Conservation (phyloP, 2,113 vertebrate genomes). For the Fregata magnificens region DNA sequence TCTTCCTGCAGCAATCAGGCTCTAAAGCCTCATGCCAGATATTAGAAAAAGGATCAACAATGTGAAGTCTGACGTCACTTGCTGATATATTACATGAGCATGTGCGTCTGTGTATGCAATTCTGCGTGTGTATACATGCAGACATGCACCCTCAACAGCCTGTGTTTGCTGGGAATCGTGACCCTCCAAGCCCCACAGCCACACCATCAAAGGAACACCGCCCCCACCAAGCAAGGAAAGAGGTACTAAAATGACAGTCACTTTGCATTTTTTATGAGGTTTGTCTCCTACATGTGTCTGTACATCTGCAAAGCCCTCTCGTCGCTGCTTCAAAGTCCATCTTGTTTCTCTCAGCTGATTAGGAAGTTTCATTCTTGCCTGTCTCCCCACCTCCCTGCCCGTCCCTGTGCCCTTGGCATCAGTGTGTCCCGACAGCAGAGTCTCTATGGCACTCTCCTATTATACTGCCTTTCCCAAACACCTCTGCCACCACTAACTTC, state of each 20-base stretch:
- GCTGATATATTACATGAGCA: background rate
- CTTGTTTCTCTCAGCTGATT: background rate
- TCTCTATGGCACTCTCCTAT: background rate
- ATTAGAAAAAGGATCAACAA: background rate
- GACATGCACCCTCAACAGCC: background rate
- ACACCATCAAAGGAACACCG: background rate
- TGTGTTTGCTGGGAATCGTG: background rate
- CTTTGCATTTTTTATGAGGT: conserved; percentile 33
- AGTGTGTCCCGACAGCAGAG: background rate
- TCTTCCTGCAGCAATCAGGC: background rate
- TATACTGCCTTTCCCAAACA: background rate
- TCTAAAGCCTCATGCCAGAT: background rate
- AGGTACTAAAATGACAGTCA: background rate
- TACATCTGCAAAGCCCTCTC: background rate
- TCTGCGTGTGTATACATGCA: background rate
- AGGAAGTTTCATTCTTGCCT: background rate
- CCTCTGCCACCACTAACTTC: background rate
- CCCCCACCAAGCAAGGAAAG: background rate
- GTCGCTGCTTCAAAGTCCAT: background rate
- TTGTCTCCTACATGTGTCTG: background rate
- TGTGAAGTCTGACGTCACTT: background rate
- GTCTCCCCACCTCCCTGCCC: background rate
- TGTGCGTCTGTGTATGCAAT: background rate
- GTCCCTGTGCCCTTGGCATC: background rate
- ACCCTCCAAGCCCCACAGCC: background rate